These are phyloP conservation scores for Terebella lapidaria DNA, from an alignment of 2,888 invertebrate genomes.

Conservation along the genomic window DNA sequence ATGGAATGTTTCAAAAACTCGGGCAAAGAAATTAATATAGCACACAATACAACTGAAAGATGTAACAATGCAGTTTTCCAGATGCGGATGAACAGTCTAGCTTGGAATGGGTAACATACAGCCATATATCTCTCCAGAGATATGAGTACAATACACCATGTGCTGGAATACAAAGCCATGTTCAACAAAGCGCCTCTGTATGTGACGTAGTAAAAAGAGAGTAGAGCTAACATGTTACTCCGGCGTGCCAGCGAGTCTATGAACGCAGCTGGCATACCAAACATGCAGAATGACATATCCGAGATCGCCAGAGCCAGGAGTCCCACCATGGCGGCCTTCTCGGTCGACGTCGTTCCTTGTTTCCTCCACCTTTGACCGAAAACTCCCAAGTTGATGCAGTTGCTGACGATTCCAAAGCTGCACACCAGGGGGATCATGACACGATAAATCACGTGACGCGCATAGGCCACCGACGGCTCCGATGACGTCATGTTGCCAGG, in stretches of 20 bases:
- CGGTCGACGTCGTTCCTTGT: conserved; percentile 61
- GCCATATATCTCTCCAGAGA: conserved; percentile 71
- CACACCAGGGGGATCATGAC: conserved; percentile 67
- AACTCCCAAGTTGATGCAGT: conserved; percentile 71
- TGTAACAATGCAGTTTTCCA: conserved; percentile 61
- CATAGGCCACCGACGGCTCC: neutral
- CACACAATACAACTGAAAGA: conserved; percentile 62
- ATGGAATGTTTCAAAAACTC: conserved; percentile 36
- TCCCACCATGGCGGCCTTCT: conserved; percentile 74
- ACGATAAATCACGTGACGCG: conserved; percentile 1
- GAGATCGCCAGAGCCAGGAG: conserved; percentile 68
- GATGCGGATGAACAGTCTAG: conserved; percentile 62
- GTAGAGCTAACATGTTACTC: conserved; percentile 13
- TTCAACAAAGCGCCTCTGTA: conserved; percentile 3
- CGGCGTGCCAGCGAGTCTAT: conserved; percentile 31
- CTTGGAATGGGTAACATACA: conserved; percentile 68
- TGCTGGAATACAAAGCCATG: conserved; percentile 53
- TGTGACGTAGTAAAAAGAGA: neutral
- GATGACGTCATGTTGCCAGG: neutral
- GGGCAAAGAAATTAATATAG: conserved; percentile 66
- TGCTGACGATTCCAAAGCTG: conserved; percentile 69
- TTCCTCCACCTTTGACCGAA: conserved; percentile 60
- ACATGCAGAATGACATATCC: conserved; percentile 59
- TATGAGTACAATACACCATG: conserved; percentile 69
- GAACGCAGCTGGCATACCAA: conserved; percentile 59